These are phyloP conservation scores for Cygnus buccinator DNA, from an alignment of 2,113 vertebrate genomes.

Conservation along the genomic window DNA sequence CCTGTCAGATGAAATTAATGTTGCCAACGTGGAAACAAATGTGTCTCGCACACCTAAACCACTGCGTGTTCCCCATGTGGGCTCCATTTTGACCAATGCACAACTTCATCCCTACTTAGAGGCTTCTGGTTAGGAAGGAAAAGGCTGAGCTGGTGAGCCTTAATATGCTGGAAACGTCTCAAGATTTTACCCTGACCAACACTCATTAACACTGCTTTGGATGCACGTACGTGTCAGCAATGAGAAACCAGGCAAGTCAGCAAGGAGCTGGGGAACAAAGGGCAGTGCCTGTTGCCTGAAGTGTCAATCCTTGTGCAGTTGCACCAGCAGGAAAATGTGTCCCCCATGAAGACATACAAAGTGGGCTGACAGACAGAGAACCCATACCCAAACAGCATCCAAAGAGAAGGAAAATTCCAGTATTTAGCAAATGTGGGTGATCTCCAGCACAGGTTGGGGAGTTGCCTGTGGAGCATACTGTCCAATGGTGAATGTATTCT, in stretches of 20 bases:
- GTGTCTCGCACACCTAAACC: background rate
- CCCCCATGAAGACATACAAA: background rate
- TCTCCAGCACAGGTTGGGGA: background rate
- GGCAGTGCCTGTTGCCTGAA: background rate
- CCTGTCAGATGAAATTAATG: background rate
- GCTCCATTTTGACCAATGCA: background rate
- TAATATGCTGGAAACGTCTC: background rate
- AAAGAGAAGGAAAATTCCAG: background rate
- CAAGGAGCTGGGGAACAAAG: background rate
- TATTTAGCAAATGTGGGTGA: background rate
- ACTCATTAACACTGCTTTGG: background rate
- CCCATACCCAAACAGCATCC: background rate
- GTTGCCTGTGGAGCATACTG: background rate
- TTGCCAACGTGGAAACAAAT: background rate
- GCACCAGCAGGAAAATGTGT: background rate
- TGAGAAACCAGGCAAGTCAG: background rate
- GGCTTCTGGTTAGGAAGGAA: background rate
- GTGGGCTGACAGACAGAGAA: background rate
- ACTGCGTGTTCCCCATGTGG: accelerated
- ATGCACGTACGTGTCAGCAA: accelerated
- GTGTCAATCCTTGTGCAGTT: background rate
- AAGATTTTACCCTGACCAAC: background rate
- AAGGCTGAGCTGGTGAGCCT: background rate
- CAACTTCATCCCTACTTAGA: background rate
- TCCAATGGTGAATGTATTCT: background rate